A percentile compares a stretch with the other conserved stretches of the same genome.
Evolutionary conservation across 2,888 invertebrate species (phyloP).

Genomic region (Syrphus vitripennis): DNA sequence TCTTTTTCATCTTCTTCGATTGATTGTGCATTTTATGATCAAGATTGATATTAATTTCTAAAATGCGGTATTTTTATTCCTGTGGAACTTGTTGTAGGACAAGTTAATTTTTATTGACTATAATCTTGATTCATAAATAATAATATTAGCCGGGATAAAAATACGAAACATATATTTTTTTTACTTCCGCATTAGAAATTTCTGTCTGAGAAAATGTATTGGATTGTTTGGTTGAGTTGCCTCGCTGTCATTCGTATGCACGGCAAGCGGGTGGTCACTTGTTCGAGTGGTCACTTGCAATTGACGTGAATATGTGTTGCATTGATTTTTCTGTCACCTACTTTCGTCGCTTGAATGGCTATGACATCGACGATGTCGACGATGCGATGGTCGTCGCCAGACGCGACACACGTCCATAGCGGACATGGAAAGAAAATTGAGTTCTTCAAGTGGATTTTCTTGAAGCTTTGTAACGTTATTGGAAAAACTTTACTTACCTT

Average conservation of each 20-base stretch:
- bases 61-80: constrained; percentile 3
- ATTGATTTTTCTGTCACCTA: constrained; percentile 68
- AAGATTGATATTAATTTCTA: constrained; percentile 23
- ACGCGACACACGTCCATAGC: background rate
- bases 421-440: constrained; percentile 48
- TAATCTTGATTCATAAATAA: background rate
- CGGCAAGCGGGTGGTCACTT: constrained; percentile 58
- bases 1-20: background rate
- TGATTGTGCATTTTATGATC: constrained; percentile 21
- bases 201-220: background rate
- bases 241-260: background rate
- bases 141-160: background rate
- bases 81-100: constrained; percentile 2
- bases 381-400: background rate
- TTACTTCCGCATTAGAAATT: constrained; percentile 51
- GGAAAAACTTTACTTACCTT: background rate
- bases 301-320: constrained; percentile 46
- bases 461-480: constrained; percentile 2
- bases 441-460: constrained; percentile 57
- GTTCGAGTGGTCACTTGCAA: constrained; percentile 27
- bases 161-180: constrained; percentile 8
- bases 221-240: background rate
- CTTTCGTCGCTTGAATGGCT: constrained; percentile 39
- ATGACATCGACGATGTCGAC: background rate
- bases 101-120: background rate